Percentiles rank a stretch among this genome's conserved stretches.
Evolutionary conservation across 2,888 invertebrate genomes (phyloP).

Genomic region (Lasioglossum leucozonium): DNA sequence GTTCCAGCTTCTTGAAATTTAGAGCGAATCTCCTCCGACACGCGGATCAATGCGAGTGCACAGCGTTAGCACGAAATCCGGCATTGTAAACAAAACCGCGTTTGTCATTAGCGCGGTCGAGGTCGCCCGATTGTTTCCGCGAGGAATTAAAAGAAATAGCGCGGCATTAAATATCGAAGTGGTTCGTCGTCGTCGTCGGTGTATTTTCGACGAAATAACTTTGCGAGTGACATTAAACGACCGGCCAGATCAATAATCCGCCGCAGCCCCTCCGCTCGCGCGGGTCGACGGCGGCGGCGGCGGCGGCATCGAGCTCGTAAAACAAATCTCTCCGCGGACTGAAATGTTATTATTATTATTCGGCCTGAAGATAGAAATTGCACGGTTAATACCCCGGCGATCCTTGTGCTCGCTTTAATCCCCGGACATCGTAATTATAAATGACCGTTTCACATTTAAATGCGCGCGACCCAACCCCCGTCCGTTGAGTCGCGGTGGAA

Average conservation of each 20-base stretch:
- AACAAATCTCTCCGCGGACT: slow-evolving; percentile 66
- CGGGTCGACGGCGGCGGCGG: too few relatives aligned
- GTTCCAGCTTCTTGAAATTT: too few relatives aligned
- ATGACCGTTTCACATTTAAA: slow-evolving; percentile 32
- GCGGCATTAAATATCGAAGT: slow-evolving; percentile 56
- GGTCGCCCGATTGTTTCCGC: background rate
- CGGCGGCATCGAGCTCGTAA: slow-evolving; percentile 45
- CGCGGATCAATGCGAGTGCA: too few relatives aligned
- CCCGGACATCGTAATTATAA: slow-evolving; percentile 36
- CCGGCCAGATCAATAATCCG: slow-evolving; percentile 66
- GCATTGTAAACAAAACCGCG: background rate
- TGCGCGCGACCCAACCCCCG: background rate
- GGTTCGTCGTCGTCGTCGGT: slow-evolving; percentile 8
- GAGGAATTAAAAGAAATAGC: slow-evolving; percentile 24
- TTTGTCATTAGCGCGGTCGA: background rate
- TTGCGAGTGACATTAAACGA: slow-evolving; percentile 69
- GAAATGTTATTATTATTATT: slow-evolving; percentile 59
- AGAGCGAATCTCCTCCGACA: too few relatives aligned
- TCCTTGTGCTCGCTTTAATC: slow-evolving; percentile 40
- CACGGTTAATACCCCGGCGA: slow-evolving; percentile 43
- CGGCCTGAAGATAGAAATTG: slow-evolving; percentile 49
- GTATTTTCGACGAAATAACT: slow-evolving; percentile 65
- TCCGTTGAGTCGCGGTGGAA: background rate
- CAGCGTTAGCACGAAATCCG: background rate
- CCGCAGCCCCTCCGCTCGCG: slow-evolving; percentile 46